Conservation (phyloP, 2,888 invertebrate genomes). For the Agrotis exclamationis region DNA sequence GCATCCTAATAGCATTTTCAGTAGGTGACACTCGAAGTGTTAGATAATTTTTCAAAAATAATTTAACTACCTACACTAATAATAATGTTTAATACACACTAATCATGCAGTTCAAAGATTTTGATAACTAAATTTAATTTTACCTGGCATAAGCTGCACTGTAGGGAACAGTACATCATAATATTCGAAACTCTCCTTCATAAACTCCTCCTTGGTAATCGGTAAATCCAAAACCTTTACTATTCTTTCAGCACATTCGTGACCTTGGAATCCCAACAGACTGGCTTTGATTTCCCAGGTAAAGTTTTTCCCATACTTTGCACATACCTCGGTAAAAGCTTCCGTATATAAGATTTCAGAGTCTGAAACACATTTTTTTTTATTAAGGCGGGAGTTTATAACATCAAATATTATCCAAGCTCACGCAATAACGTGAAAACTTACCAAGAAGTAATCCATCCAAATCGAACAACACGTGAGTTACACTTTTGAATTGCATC, state of each 20-base stretch:
- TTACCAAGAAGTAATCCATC: slow-evolving; percentile 91
- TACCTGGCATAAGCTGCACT: slow-evolving; percentile 94
- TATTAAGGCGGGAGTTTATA: background rate
- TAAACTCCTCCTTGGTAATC: slow-evolving; percentile 92
- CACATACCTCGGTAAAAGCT: slow-evolving; percentile 93
- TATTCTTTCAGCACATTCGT: slow-evolving; percentile 92
- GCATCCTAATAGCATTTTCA: background rate
- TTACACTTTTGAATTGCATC: slow-evolving; percentile 86
- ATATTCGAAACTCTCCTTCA: slow-evolving; percentile 88
- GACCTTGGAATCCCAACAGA: slow-evolving; percentile 93
- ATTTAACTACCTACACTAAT: background rate
- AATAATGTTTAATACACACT: slow-evolving; percentile 10
- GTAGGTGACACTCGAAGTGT: background rate
- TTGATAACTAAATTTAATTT: slow-evolving; percentile 48
- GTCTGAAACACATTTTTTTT: slow-evolving; percentile 91
- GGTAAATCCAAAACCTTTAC: slow-evolving; percentile 92
- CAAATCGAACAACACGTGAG: slow-evolving; percentile 92
- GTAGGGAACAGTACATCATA: slow-evolving; percentile 91
- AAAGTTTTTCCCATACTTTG: slow-evolving; percentile 93
- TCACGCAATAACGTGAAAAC: slow-evolving; percentile 40
- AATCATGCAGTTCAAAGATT: slow-evolving; percentile 51
- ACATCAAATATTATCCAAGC: background rate
- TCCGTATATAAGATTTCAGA: slow-evolving; percentile 95
- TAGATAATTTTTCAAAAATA: background rate
- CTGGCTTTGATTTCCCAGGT: slow-evolving; percentile 95